phyloP scores from a whole-genome alignment of 1,140 invertebrate species.

The Drosophila sechellia region DNA sequence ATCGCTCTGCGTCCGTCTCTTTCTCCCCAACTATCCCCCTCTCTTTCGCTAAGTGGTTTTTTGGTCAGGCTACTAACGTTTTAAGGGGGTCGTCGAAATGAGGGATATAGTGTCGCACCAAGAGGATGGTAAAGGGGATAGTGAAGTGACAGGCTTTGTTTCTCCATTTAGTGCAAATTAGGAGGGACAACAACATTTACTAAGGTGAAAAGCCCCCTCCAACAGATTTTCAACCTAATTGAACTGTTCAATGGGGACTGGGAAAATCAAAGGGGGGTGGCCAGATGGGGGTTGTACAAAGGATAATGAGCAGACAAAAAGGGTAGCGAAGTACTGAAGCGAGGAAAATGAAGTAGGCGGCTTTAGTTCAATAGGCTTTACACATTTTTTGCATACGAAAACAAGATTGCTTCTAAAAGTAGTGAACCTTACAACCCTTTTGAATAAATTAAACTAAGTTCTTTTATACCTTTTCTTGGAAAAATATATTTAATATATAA shows the following conservation, averaged over 20 bases:
- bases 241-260: slow-evolving; percentile 22
- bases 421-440: background rate
- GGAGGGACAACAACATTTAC: slow-evolving; percentile 25
- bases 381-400: background rate
- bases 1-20: slow-evolving; percentile 8
- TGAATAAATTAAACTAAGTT: background rate
- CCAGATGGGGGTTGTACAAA: background rate
- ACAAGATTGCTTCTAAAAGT: background rate
- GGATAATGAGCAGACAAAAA: slow-evolving; percentile 2
- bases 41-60: slow-evolving; percentile 44
- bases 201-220: slow-evolving; percentile 28
- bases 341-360: background rate
- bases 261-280: too few species aligned
- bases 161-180: slow-evolving; percentile 38
- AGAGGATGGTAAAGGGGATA: background rate
- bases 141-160: slow-evolving; percentile 31
- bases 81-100: slow-evolving; percentile 2
- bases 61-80: slow-evolving; percentile 39
- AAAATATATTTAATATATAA: too few species aligned
- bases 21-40: background rate
- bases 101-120: slow-evolving; percentile 1
- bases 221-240: slow-evolving; percentile 34
- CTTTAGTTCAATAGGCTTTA: background rate
- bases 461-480: too few species aligned
- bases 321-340: slow-evolving; percentile 5